phyloP scores from a whole-genome alignment of 2,888 invertebrate genomes.

The Pteria penguin region DNA sequence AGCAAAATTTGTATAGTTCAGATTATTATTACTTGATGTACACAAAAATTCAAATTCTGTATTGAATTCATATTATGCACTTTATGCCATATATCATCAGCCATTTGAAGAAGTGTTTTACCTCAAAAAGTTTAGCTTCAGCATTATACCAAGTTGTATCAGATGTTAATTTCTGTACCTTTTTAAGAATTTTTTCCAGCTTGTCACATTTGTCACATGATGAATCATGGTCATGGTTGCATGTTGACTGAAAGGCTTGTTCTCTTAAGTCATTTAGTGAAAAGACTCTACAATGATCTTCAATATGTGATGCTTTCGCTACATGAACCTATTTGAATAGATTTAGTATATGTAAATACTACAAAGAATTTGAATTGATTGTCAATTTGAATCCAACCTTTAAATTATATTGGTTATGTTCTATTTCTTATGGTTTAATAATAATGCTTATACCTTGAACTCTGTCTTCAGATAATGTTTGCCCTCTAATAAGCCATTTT shows the following conservation, averaged over 20 bases:
- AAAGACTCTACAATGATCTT: background rate
- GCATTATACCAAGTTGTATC: background rate
- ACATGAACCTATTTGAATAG: background rate
- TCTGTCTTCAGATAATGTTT: background rate
- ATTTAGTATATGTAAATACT: background rate
- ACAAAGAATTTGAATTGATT: too few species aligned
- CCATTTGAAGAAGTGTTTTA: background rate
- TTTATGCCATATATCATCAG: too few species aligned
- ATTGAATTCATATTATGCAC: too few species aligned
- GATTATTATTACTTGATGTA: too few species aligned
- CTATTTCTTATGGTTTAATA: too few species aligned
- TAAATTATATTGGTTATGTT: too few species aligned
- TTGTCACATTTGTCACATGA: background rate
- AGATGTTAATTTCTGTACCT: background rate
- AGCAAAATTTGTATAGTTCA: too few species aligned
- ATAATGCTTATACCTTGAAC: background rate
- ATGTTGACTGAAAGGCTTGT: background rate
- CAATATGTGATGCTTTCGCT: background rate
- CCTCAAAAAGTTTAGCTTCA: conserved; percentile 6
- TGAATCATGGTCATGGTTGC: background rate
- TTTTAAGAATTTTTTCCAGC: background rate
- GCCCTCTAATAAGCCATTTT: background rate
- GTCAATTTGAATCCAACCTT: too few species aligned
- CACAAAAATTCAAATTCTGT: too few species aligned
- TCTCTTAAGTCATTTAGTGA: background rate